Conservation (phyloP, 1,140 invertebrate species). For the Neomicropteryx cornuta region DNA sequence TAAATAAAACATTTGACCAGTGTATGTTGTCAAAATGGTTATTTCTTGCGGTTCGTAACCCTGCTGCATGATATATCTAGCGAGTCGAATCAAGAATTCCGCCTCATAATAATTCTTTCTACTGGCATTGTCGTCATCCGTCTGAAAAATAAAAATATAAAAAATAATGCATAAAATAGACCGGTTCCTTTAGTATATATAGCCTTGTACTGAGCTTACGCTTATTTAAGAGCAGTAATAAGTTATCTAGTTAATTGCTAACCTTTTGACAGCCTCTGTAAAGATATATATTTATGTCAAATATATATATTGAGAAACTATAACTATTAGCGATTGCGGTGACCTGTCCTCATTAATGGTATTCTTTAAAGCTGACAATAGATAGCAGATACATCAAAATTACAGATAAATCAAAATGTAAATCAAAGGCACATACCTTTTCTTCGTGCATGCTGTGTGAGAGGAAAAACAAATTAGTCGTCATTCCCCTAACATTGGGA, state of each 20-base stretch:
- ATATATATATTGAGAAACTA: neutral
- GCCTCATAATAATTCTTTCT: conserved; percentile 50
- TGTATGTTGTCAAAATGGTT: conserved; percentile 56
- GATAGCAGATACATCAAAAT: neutral
- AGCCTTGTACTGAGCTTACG: no score
- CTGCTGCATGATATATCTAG: conserved; percentile 48
- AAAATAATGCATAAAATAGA: neutral
- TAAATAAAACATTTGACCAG: conserved; percentile 48
- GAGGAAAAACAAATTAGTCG: conserved; percentile 49
- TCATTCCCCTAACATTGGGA: conserved; percentile 37
- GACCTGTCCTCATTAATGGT: neutral
- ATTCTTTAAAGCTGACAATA: neutral
- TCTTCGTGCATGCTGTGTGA: conserved; percentile 43
- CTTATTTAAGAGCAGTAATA: conserved; percentile 1
- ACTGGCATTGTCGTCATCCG: conserved; percentile 36
- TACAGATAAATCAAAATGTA: neutral
- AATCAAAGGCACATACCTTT: conserved; percentile 16
- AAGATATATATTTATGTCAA: no score
- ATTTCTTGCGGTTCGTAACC: conserved; percentile 46
- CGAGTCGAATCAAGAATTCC: conserved; percentile 40
- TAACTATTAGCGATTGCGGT: neutral
- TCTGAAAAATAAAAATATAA: conserved; percentile 18
- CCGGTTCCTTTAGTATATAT: no score
- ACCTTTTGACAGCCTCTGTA: no score
- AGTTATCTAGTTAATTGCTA: neutral